These are phyloP conservation scores for Augiades crinisus DNA, from an alignment of 2,888 invertebrate species.

Conservation along the genomic window DNA sequence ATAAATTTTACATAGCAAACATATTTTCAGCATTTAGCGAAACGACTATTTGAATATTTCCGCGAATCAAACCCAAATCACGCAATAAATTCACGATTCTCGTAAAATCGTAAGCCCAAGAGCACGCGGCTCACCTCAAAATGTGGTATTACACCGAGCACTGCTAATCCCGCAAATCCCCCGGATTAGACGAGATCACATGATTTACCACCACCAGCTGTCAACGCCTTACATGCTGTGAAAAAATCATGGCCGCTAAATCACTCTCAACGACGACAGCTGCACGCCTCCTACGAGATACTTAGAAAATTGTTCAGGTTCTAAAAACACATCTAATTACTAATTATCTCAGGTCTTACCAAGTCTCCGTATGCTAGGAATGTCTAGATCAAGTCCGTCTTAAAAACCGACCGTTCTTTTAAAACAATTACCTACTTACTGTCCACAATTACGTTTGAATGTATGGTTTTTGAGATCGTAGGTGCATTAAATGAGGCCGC, in stretches of 20 bases:
- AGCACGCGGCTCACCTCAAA: neutral
- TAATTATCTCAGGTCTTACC: neutral
- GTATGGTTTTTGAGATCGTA: neutral
- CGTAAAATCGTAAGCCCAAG: neutral
- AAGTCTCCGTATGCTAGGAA: neutral
- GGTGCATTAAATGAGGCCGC: neutral
- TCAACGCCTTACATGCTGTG: conserved; percentile 49
- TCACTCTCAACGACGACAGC: conserved; percentile 33
- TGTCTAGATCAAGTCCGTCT: neutral
- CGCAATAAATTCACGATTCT: conserved; percentile 1
- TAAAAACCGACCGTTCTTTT: neutral
- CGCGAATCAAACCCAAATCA: neutral
- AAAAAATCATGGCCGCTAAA: conserved; percentile 31
- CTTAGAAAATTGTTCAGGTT: too few relatives aligned
- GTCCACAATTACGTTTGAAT: neutral
- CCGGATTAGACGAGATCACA: conserved; percentile 38
- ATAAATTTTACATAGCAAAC: too few relatives aligned
- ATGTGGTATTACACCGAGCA: neutral
- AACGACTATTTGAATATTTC: neutral
- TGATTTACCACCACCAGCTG: conserved; percentile 68
- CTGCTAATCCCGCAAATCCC: conserved; percentile 44
- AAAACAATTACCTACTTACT: neutral
- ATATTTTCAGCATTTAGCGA: too few relatives aligned
- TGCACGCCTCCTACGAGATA: conserved; percentile 25
- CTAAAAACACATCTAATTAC: neutral